These are phyloP conservation scores for Cenopis cana DNA, from an alignment of 2,888 invertebrate genomes.

Conservation along the genomic window DNA sequence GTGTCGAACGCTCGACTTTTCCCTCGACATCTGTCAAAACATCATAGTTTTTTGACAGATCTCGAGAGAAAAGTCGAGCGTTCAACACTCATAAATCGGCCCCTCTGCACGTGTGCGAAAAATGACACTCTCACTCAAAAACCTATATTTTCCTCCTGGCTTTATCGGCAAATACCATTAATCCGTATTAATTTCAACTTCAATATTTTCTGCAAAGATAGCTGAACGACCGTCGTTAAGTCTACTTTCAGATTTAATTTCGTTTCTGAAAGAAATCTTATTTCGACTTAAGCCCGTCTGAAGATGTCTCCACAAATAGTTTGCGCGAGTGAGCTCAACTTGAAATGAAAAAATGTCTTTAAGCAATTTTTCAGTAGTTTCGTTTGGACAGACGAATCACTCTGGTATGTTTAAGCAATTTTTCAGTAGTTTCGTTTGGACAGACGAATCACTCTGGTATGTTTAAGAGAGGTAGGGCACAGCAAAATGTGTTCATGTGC, in stretches of 20 bases:
- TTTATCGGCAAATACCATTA: background rate
- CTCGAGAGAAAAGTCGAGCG: no score
- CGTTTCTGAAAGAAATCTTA: slow-evolving; percentile 31
- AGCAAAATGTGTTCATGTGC: no score
- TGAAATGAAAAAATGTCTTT: slow-evolving; percentile 35
- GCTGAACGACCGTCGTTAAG: background rate
- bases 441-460: no score
- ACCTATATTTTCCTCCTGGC: no score
- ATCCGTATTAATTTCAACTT: background rate
- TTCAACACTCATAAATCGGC: no score
- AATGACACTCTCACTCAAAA: no score
- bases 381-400: background rate
- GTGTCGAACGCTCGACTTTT: no score
- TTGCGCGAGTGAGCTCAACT: slow-evolving; percentile 25
- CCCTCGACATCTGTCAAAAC: no score
- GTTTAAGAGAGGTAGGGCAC: no score
- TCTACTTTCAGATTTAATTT: slow-evolving; percentile 19
- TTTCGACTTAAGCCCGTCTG: slow-evolving; percentile 37
- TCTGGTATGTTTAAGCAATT: background rate
- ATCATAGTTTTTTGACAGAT: no score
- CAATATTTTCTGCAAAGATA: background rate
- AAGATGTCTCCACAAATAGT: slow-evolving; percentile 30
- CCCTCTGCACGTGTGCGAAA: no score
- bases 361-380: slow-evolving; percentile 17
- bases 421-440: no score